Percentiles rank a stretch among this genome's conserved stretches.
phyloP scores from a whole-genome alignment of 2,888 invertebrate genomes.

The Actias luna region DNA sequence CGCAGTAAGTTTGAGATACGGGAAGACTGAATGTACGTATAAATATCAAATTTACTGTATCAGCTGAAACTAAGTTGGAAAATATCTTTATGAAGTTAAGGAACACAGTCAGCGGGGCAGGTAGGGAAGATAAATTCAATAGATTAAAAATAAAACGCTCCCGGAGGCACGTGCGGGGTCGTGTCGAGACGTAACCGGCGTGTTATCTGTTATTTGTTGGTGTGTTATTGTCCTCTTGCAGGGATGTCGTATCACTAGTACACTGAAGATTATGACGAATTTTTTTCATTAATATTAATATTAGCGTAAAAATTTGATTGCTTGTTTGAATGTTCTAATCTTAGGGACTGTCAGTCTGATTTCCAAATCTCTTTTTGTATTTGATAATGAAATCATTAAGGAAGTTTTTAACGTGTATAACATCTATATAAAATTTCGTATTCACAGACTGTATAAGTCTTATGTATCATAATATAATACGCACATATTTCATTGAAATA shows the following conservation, averaged over 20 bases:
- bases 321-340: no score
- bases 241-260: conserved; percentile 21
- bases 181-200: conserved; percentile 14
- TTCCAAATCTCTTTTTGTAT: no score
- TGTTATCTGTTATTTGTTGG: conserved; percentile 3
- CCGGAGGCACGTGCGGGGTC: conserved; percentile 17
- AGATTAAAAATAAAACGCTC: conserved; percentile 31
- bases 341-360: no score
- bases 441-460: no score
- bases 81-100: background rate
- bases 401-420: no score
- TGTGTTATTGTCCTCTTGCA: conserved; percentile 14
- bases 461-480: no score
- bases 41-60: background rate
- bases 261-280: conserved; percentile 10
- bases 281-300: no score
- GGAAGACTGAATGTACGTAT: background rate
- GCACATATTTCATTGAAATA: no score
- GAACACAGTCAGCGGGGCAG: conserved; percentile 18
- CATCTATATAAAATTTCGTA: no score
- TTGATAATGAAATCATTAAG: no score
- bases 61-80: conserved; percentile 11
- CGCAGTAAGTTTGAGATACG: no score
- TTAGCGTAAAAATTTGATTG: no score
- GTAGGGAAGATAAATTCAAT: conserved; percentile 29